phyloP scores from a whole-genome alignment of 2,797 vertebrate genomes.

The Poecilia gillii region DNA sequence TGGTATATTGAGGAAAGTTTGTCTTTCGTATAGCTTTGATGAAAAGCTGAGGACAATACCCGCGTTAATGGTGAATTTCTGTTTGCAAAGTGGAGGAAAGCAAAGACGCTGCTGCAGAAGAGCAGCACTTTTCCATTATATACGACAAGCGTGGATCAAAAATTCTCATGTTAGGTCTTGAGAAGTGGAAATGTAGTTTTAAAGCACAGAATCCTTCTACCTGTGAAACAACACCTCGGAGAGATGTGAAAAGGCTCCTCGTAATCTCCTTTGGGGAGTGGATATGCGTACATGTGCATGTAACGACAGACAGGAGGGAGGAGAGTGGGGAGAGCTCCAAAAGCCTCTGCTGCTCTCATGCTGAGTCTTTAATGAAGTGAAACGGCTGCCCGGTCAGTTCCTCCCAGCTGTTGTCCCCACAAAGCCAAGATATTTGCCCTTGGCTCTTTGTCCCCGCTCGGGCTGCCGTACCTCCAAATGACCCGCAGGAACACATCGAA shows the following conservation, averaged over 20 bases:
- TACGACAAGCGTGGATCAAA: not conserved
- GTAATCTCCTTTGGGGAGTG: not conserved
- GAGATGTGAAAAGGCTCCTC: not conserved
- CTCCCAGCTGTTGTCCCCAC: slow-evolving; percentile 75
- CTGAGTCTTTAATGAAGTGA: slow-evolving; percentile 81
- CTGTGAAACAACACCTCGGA: not conserved
- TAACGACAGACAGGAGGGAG: slow-evolving; percentile 46
- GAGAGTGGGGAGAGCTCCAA: slow-evolving; percentile 51
- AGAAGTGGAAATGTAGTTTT: not conserved
- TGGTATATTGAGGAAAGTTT: not conserved
- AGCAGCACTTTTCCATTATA: not conserved
- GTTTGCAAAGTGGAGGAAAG: not conserved
- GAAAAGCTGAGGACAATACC: not conserved
- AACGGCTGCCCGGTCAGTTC: slow-evolving; percentile 75
- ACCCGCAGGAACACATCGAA: slow-evolving; percentile 32
- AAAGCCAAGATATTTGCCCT: slow-evolving; percentile 76
- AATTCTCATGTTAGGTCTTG: not conserved
- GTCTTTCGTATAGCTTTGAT: not conserved
- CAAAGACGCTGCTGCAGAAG: not conserved
- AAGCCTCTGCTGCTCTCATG: slow-evolving; percentile 61
- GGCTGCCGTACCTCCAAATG: slow-evolving; percentile 66
- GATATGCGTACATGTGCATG: not conserved
- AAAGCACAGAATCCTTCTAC: not conserved
- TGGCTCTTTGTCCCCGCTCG: slow-evolving; percentile 64
- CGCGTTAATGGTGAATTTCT: not conserved